These are phyloP conservation scores for Colistium nudipinnis DNA, from an alignment of 2,113 vertebrate species.

Conservation along the genomic window DNA sequence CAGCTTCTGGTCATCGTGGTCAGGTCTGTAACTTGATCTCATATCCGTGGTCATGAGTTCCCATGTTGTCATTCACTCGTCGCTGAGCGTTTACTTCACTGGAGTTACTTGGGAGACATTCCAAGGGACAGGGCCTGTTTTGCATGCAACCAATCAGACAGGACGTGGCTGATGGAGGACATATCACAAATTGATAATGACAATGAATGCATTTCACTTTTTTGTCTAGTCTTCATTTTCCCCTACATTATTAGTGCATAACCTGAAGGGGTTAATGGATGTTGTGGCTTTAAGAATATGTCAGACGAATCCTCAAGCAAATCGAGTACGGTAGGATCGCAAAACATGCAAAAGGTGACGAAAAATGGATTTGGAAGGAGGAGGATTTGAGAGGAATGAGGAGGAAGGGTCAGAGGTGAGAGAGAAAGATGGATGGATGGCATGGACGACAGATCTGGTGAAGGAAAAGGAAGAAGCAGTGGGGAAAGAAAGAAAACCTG, in stretches of 20 bases:
- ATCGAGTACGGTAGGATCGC: no score
- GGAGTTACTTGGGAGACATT: slow-evolving; percentile 5
- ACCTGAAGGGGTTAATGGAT: no score
- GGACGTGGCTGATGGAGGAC: background rate
- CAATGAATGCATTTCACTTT: no score
- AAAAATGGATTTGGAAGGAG: slow-evolving; percentile 3
- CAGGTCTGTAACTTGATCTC: no score
- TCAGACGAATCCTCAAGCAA: no score
- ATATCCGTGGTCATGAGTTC: background rate
- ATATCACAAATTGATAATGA: no score
- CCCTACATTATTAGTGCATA: no score
- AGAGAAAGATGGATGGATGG: slow-evolving; percentile 4
- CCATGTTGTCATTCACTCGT: slow-evolving; percentile 13
- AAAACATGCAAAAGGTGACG: background rate
- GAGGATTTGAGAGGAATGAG: background rate
- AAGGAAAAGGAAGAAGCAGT: slow-evolving; percentile 30
- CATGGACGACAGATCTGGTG: slow-evolving; percentile 25
- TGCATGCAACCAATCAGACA: slow-evolving; percentile 4
- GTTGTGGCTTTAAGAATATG: no score
- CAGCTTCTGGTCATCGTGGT: no score
- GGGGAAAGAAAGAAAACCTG: slow-evolving; percentile 51
- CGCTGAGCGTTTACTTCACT: background rate
- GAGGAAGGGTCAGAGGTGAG: background rate
- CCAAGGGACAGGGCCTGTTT: background rate
- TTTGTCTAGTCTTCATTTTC: no score